Evolutionary conservation across 2,888 invertebrate species (phyloP).

Genomic region (Anticlea derivata): DNA sequence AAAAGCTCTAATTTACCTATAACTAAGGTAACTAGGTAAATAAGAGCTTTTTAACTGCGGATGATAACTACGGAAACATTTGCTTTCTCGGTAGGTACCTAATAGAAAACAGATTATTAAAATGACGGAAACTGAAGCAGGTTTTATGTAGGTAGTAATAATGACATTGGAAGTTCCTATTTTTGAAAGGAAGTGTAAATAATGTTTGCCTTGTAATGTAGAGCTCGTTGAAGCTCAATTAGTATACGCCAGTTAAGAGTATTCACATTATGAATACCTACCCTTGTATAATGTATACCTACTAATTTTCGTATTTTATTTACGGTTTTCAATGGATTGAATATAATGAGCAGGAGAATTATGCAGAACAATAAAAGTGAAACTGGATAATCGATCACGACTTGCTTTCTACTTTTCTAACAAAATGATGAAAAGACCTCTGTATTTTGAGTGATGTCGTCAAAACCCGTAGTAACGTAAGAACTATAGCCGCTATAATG

Average conservation of each 20-base stretch:
- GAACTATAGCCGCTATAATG: too few relatives aligned
- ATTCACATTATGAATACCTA: too few relatives aligned
- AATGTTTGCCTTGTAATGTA: too few relatives aligned
- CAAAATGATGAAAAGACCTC: slow-evolving; percentile 18
- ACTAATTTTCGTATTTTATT: background rate
- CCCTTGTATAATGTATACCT: too few relatives aligned
- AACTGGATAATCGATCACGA: slow-evolving; percentile 73
- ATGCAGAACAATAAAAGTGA: slow-evolving; percentile 68
- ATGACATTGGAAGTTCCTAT: slow-evolving; percentile 6
- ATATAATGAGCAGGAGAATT: slow-evolving; percentile 29
- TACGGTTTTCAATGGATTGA: slow-evolving; percentile 15
- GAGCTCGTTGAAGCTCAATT: too few relatives aligned
- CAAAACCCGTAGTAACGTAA: background rate
- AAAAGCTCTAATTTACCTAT: too few relatives aligned
- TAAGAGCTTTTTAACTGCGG: background rate
- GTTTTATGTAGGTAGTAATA: slow-evolving; percentile 14
- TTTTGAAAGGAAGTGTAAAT: background rate
- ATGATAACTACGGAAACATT: slow-evolving; percentile 15
- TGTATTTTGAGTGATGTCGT: slow-evolving; percentile 2
- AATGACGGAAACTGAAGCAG: slow-evolving; percentile 13
- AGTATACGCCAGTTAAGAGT: too few relatives aligned
- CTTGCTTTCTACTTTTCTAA: slow-evolving; percentile 67
- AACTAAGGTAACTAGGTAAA: background rate
- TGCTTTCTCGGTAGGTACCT: background rate
- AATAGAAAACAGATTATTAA: slow-evolving; percentile 22